Evolutionary conservation across 1,140 invertebrate genomes (phyloP), one percentile per base, ranked within the genome.

Genomic region (Lasaia peninsularis): DNA sequence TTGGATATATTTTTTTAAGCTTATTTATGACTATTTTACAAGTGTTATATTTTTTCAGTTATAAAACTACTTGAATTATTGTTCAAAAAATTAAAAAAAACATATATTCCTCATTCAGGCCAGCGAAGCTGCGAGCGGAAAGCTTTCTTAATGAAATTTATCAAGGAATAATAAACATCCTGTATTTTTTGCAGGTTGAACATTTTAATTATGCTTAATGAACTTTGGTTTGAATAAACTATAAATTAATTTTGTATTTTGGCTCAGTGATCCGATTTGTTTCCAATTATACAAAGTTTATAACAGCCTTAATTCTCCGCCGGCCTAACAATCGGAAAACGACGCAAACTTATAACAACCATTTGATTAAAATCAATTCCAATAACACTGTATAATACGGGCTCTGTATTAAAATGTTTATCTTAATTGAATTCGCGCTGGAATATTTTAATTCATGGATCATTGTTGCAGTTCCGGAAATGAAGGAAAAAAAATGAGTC

Each of bases 241-340:
- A 48, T 20, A 21, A 18, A 48, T 48, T 48, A 48, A 48, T 21
- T 48, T 48, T 10, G 40, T 18, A 21, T 48, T 48, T 48, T 48
- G 40, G 40, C 18, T 48, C 40, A 48, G 16, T 48, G 40, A 48
- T 48, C 20, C 40, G 40, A 48, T 48, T 48, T 18, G 20, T 48
- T 48, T 48, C 40, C 40, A 48, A 48, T 48, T 48, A 48, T n/a
- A 48, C 40, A 48, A 48, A 48, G 40, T 48, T 48, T 20, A 48
- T 48, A 48, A 48, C 40, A 48, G 16, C 40, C 40, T 48, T 48
- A 21, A 20, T 48, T 21, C 40, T 18, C 40, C 1, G 40, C 18
- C 40, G 35, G 18, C 40, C 18, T 48, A 20, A 48, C 40, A 20
- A 48, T 21, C 18, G 40, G 40, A 48, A 48, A 48, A 48, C 40